phyloP scores from a whole-genome alignment of 1,140 invertebrate species.

The Drosophila albomicans region DNA sequence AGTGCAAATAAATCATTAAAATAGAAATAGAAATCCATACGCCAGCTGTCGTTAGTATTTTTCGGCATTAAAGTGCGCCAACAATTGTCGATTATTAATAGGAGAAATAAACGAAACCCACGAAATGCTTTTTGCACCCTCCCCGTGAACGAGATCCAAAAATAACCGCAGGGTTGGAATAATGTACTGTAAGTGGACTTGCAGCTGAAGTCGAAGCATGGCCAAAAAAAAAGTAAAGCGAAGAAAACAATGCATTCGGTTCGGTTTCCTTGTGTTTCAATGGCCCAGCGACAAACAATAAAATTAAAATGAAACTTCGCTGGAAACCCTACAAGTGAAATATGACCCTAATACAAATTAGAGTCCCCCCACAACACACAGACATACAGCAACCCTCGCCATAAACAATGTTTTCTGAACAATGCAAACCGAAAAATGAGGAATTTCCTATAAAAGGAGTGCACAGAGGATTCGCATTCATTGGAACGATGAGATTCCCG shows the following conservation, averaged over 20 bases:
- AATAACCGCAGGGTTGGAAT: constrained; percentile 60
- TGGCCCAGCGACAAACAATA: constrained; percentile 59
- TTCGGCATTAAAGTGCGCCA: constrained; percentile 18
- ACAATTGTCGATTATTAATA: constrained; percentile 46
- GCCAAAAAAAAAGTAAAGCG: constrained; percentile 34
- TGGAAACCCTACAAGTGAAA: constrained; percentile 84
- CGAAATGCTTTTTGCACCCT: constrained; percentile 51
- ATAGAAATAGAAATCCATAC: constrained; percentile 34
- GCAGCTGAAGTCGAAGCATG: constrained; percentile 19
- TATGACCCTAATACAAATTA: constrained; percentile 84
- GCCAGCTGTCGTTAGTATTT: constrained; percentile 39
- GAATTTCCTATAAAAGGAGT: constrained; percentile 14
- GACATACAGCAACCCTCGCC: constrained; percentile 36
- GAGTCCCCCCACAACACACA: constrained; percentile 37
- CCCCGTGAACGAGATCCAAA: constrained; percentile 16
- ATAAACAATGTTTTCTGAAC: constrained; percentile 43
- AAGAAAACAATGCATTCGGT: constrained; percentile 57
- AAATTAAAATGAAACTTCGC: constrained; percentile 82
- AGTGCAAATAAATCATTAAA: constrained; percentile 24
- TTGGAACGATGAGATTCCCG: not conserved
- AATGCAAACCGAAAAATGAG: constrained; percentile 28
- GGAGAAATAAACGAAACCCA: constrained; percentile 37
- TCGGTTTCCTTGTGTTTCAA: constrained; percentile 18
- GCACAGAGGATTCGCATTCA: constrained; percentile 16
- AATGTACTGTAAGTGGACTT: not conserved